Evolutionary conservation across 1,140 invertebrate genomes (phyloP), one percentile per base, ranked within the genome.

Genomic region (Calliphora vicina): DNA sequence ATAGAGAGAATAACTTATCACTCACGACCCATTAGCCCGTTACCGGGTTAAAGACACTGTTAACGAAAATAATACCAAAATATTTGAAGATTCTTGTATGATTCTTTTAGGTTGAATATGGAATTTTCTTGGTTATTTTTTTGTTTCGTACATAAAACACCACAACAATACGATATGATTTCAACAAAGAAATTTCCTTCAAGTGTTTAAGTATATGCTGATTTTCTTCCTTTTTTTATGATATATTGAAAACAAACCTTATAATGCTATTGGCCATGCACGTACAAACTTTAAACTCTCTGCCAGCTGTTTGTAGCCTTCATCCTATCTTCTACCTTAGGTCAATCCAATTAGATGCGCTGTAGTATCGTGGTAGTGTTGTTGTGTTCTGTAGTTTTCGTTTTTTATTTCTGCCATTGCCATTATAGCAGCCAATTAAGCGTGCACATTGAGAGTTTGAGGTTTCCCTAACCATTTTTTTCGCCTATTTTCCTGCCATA

Each of bases 291-390:
- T 43, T 78, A 78, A 78, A 78, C 74, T 78, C 74, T 43, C 35
- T 78, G 35, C 35, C 74, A 78, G 74, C 35, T 78, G 35, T 42
- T 23, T 78, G 35, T 45, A 43, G 74, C 74, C 74, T 78, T 45
- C 42, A 35, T 25, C 35, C n/a, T 43, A 43, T 45, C 42, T 42
- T 43, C 74, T 78, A 78, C 35, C 74, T 45, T 25, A 78, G 74
- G 74, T 78, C 74, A 78, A 78, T 78, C 74, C 74, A 78, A 78
- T 78, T 78, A 78, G 74, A 78, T 78, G 74, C 74, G 74, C 74
- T 43, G 35, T 78, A 25, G 74, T 43, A 35, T 35, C 35, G 5
- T 5, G 35, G 10, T 35, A 78, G 35, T 78, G 74, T 78, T 78
- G 35, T 42, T 78, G 74, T 43, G 26, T 43, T 76, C 17, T 43